Conservation (phyloP, 2,797 vertebrate genomes). For the Hypotaenidia okinawae region DNA sequence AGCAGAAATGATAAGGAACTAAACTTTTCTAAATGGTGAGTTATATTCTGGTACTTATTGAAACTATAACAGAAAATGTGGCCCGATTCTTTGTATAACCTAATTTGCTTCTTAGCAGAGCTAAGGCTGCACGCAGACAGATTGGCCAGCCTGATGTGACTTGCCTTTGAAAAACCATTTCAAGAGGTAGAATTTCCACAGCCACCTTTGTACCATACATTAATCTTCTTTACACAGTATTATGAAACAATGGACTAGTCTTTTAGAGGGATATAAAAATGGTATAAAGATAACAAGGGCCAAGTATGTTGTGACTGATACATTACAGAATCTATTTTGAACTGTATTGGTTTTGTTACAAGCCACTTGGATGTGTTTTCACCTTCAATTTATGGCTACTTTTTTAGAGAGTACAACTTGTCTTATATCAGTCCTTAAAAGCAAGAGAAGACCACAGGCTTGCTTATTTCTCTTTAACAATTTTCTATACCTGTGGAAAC, state of each 20-base stretch:
- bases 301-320: not conserved
- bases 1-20: not conserved
- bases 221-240: not conserved
- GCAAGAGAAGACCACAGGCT: not conserved
- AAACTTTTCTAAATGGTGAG: not conserved
- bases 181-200: not conserved
- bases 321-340: not conserved
- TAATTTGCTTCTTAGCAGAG: not conserved
- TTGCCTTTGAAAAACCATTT: not conserved
- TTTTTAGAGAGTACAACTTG: not conserved
- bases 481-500: not conserved
- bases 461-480: not conserved
- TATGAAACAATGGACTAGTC: not conserved
- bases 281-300: not conserved
- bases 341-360: not conserved
- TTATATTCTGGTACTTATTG: not conserved
- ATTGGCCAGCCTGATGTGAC: not conserved
- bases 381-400: not conserved
- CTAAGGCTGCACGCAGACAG: not conserved
- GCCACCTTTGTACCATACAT: not conserved
- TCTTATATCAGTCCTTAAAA: not conserved
- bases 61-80: rapidly evolving
- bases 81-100: not conserved
- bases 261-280: not conserved
- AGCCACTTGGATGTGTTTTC: not conserved